phyloP scores from a whole-genome alignment of 92 coral and sea anemone genomes.

The Palythoa heliodiscus region DNA sequence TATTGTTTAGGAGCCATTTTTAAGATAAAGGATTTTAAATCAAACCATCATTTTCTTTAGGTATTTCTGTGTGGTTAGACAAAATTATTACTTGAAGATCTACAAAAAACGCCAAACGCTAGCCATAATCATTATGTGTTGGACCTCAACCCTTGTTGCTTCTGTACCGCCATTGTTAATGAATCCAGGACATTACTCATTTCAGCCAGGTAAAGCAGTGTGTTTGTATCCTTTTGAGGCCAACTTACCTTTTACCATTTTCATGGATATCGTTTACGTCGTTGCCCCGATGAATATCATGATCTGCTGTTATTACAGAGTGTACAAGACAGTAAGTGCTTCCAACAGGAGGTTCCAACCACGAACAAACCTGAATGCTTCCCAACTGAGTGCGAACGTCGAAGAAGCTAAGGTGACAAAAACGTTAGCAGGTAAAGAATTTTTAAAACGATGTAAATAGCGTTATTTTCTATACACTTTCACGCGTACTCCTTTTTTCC shows the following conservation, averaged over 20 bases:
- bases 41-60: conserved; percentile 17
- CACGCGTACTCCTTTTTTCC: too few species aligned
- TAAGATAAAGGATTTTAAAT: not conserved
- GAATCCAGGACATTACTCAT: conserved; percentile 56
- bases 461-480: too few species aligned
- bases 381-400: conserved; percentile 61
- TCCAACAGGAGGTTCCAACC: conserved; percentile 60
- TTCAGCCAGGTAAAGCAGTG: conserved; percentile 83
- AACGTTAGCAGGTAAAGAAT: conserved; percentile 47
- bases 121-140: conserved; percentile 38
- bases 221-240: conserved; percentile 77
- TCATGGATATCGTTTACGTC: conserved; percentile 58
- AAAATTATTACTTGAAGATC: conserved; percentile 43
- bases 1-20: not conserved
- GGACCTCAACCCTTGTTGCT: conserved; percentile 52
- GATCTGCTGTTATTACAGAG: conserved; percentile 60
- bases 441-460: not conserved
- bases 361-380: conserved; percentile 13
- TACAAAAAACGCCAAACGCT: conserved; percentile 51
- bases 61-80: conserved; percentile 68
- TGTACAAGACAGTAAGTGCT: conserved; percentile 57
- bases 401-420: conserved; percentile 85
- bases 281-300: conserved; percentile 55
- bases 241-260: conserved; percentile 60
- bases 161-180: conserved; percentile 65